phyloP scores from a whole-genome alignment of 2,888 invertebrate genomes.

The Neoitamus cyanurus region DNA sequence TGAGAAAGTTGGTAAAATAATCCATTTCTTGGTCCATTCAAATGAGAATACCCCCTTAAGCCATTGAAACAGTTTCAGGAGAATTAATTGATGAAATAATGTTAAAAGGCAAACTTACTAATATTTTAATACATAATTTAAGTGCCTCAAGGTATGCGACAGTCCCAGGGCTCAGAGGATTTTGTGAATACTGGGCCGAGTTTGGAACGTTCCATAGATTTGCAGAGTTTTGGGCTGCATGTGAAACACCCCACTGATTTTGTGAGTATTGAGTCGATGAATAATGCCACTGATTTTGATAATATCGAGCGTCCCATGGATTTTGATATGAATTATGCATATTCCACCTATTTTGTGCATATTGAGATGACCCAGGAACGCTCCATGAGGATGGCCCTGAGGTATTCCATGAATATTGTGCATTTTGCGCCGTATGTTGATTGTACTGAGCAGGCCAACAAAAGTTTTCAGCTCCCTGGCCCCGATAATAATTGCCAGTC shows the following conservation, averaged over 20 bases:
- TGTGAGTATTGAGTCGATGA: too few species aligned
- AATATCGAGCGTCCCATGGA: background rate
- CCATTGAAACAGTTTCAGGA: background rate
- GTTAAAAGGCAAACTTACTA: background rate
- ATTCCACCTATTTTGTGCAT: background rate
- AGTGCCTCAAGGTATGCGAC: background rate
- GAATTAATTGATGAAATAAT: background rate
- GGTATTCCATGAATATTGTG: background rate
- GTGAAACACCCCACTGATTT: too few species aligned
- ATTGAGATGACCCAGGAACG: background rate
- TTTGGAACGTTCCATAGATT: too few species aligned
- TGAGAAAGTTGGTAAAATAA: too few species aligned
- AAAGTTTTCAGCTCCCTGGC: background rate
- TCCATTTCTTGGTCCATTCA: too few species aligned
- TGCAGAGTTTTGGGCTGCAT: too few species aligned
- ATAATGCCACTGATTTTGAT: background rate
- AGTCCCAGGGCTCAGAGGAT: background rate
- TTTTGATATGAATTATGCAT: background rate
- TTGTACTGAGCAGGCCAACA: background rate
- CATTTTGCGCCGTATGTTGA: background rate
- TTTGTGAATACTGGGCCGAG: background rate
- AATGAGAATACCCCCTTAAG: background rate
- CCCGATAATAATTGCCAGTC: background rate
- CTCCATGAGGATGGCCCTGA: too few species aligned
- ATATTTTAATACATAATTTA: background rate